Conservation (phyloP, 2,113 vertebrate genomes). For the Holacanthus passer region DNA sequence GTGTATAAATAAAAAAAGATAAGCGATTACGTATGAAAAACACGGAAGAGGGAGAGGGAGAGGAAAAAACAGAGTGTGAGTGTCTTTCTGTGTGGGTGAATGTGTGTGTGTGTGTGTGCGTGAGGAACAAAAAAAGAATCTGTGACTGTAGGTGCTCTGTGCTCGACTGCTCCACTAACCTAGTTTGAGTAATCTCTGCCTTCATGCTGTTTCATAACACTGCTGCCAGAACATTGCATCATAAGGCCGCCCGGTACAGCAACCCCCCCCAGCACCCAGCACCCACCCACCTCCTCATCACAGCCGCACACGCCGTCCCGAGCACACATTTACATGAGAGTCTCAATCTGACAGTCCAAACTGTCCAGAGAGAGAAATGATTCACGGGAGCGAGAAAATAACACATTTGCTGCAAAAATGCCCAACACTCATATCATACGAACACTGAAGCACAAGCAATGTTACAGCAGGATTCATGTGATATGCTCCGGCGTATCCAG, state of each 20-base stretch:
- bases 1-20: conserved; percentile 18
- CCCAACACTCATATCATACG: neutral
- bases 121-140: conserved; percentile 45
- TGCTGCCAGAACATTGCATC: conserved; percentile 83
- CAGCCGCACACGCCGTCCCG: conserved; percentile 27
- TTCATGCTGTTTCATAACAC: conserved; percentile 84
- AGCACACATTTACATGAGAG: conserved; percentile 12
- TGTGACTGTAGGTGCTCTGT: conserved; percentile 64
- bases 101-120: conserved; percentile 27
- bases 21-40: neutral
- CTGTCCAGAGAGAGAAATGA: neutral
- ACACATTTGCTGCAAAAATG: neutral
- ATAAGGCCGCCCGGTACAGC: conserved; percentile 59
- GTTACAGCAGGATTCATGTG: neutral
- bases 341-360: conserved; percentile 9
- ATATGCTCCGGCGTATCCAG: conserved; percentile 8
- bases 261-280: neutral
- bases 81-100: conserved; percentile 11
- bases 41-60: conserved; percentile 32
- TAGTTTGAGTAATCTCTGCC: conserved; percentile 86
- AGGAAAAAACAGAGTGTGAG: conserved; percentile 34
- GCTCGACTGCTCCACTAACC: conserved; percentile 84
- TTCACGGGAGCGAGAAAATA: neutral
- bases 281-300: conserved; percentile 25
- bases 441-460: neutral